Conservation (phyloP, 2,888 invertebrate genomes). For the Operophtera brumata region DNA sequence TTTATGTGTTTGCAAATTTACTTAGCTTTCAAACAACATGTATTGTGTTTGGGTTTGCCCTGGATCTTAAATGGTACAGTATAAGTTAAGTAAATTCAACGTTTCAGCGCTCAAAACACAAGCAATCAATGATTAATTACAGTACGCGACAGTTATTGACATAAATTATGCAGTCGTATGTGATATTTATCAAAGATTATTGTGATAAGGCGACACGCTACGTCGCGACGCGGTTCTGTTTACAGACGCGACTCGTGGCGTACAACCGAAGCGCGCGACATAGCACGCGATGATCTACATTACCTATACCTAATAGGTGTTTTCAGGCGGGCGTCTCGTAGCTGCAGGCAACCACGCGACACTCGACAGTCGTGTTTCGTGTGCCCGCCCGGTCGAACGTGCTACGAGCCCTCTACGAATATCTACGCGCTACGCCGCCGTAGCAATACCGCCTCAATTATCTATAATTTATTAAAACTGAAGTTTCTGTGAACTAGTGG, state of each 20-base stretch:
- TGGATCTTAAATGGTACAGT: no score
- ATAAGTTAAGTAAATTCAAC: no score
- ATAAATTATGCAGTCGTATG: constrained; percentile 44
- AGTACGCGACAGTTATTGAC: background rate
- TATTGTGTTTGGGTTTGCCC: no score
- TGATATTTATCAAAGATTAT: constrained; percentile 45
- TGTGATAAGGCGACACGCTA: constrained; percentile 50
- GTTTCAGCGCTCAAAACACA: no score
- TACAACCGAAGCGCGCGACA: constrained; percentile 19
- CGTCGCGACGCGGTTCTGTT: constrained; percentile 45
- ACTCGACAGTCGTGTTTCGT: constrained; percentile 54
- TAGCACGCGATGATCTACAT: constrained; percentile 25
- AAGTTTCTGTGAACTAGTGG: constrained; percentile 18
- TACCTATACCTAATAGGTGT: constrained; percentile 20
- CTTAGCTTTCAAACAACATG: no score
- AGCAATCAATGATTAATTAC: background rate
- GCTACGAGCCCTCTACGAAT: constrained; percentile 35
- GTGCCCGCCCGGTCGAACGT: constrained; percentile 47
- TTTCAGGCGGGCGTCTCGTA: constrained; percentile 35
- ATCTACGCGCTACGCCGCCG: constrained; percentile 56
- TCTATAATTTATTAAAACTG: constrained; percentile 7
- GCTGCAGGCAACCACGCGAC: constrained; percentile 38
- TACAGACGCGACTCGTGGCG: constrained; percentile 44
- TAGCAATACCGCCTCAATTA: constrained; percentile 31
- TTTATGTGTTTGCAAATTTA: no score